Evolutionary conservation across 2,888 invertebrate genomes (phyloP).

Genomic region (Dendrolimus pini): DNA sequence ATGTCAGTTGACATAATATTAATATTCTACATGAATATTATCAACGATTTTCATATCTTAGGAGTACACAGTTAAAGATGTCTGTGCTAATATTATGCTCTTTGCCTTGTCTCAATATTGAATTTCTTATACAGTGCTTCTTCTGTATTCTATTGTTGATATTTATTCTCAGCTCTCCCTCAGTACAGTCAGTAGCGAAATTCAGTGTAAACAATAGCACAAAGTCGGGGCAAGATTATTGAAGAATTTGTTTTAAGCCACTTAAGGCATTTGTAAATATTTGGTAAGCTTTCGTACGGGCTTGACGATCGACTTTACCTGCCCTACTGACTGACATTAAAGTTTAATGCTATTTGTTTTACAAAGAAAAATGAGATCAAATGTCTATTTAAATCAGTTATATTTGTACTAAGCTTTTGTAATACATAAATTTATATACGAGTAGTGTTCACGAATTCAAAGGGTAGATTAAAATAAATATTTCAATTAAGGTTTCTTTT

Average conservation of each 20-base stretch:
- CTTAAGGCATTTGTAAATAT: slow-evolving; percentile 70
- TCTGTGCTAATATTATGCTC: too few species aligned
- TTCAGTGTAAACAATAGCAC: slow-evolving; percentile 63
- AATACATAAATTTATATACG: not conserved
- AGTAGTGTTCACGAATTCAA: not conserved
- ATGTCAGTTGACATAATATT: too few species aligned
- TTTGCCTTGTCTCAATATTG: not conserved
- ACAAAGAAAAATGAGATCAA: slow-evolving; percentile 23
- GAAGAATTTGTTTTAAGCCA: slow-evolving; percentile 74
- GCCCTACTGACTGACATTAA: slow-evolving; percentile 34
- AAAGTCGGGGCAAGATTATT: slow-evolving; percentile 65
- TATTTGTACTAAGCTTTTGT: slow-evolving; percentile 4
- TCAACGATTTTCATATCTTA: too few species aligned
- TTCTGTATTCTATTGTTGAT: slow-evolving; percentile 2
- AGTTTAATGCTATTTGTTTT: slow-evolving; percentile 53
- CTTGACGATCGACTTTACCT: slow-evolving; percentile 48
- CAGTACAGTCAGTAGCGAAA: slow-evolving; percentile 55
- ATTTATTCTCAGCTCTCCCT: slow-evolving; percentile 1
- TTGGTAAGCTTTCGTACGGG: slow-evolving; percentile 62
- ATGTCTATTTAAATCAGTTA: slow-evolving; percentile 3
- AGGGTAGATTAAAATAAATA: not conserved
- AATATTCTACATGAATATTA: too few species aligned
- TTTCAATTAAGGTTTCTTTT: not conserved
- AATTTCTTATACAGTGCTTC: not conserved
- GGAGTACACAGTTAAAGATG: too few species aligned